A percentile compares a stretch with the other conserved stretches of the same genome.
Conservation (phyloP, 2,113 vertebrate species). For the Dipodomys spectabilis region DNA sequence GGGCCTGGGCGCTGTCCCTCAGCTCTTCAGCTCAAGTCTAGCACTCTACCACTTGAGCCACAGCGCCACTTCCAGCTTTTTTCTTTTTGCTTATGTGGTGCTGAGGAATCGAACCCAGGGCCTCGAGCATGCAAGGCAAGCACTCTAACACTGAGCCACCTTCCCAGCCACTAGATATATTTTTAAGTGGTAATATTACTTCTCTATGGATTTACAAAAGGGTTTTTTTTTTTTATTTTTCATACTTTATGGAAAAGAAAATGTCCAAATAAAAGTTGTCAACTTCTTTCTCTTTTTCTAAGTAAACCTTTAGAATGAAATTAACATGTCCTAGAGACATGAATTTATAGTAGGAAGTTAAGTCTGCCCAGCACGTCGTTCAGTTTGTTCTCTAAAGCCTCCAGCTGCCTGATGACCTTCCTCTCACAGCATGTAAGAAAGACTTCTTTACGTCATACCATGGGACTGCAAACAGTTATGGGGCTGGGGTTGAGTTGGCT, state of each 20-base stretch:
- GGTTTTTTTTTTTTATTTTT: constrained; percentile 21
- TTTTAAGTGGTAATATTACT: background rate
- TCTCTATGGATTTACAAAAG: background rate
- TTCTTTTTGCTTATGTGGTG: too few relatives aligned
- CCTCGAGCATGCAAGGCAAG: too few relatives aligned
- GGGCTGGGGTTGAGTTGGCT: background rate
- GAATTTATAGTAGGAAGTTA: background rate
- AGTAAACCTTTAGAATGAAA: background rate
- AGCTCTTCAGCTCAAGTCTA: too few relatives aligned
- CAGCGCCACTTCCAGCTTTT: too few relatives aligned
- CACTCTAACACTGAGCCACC: too few relatives aligned
- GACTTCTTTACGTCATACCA: background rate
- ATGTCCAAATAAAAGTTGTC: constrained; percentile 8
- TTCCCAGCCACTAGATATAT: background rate
- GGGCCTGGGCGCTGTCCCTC: too few relatives aligned
- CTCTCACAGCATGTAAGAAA: too few relatives aligned
- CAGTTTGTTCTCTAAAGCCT: background rate
- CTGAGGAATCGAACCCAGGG: too few relatives aligned
- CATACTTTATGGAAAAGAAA: background rate
- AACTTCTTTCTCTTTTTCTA: background rate
- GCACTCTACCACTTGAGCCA: too few relatives aligned
- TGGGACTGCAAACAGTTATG: background rate
- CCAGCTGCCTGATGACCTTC: background rate
- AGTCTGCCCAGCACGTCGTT: background rate
- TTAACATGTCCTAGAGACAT: background rate